A percentile compares a stretch with the other conserved stretches of the same genome.
Conservation (phyloP, 2,113 vertebrate genomes). For the Phyllopteryx taeniolatus region DNA sequence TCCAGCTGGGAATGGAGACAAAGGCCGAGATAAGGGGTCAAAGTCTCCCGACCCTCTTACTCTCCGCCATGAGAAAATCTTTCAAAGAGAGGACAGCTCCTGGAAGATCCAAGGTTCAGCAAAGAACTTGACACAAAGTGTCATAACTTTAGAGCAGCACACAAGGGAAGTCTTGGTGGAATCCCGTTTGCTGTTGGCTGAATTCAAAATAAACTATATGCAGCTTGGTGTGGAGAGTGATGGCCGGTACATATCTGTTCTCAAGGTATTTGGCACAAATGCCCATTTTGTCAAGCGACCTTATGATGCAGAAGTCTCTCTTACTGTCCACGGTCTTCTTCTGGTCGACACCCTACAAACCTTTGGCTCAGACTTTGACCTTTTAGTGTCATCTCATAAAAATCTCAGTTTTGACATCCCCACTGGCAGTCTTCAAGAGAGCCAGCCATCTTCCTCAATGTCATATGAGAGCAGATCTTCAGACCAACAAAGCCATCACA, state of each 20-base stretch:
- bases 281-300: constrained; percentile 95
- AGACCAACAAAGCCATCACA: constrained; percentile 34
- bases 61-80: constrained; percentile 84
- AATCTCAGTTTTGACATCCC: constrained; percentile 93
- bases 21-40: constrained; percentile 23
- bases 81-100: constrained; percentile 78
- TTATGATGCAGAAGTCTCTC: constrained; percentile 88
- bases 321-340: constrained; percentile 92
- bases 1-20: constrained; percentile 57
- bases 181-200: constrained; percentile 89
- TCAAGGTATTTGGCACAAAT: constrained; percentile 95
- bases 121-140: constrained; percentile 90
- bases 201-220: constrained; percentile 96
- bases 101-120: constrained; percentile 88
- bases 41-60: constrained; percentile 68
- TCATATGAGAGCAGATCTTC: constrained; percentile 55
- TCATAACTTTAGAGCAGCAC: constrained; percentile 88
- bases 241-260: constrained; percentile 92
- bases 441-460: constrained; percentile 84
- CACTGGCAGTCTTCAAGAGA: constrained; percentile 88
- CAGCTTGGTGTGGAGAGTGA: constrained; percentile 93
- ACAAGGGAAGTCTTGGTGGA: constrained; percentile 93
- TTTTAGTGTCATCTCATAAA: constrained; percentile 96
- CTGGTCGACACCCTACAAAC: constrained; percentile 96
- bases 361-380: constrained; percentile 94